phyloP scores from a whole-genome alignment of 2,797 vertebrate genomes.

The Telmatherina bonti region DNA sequence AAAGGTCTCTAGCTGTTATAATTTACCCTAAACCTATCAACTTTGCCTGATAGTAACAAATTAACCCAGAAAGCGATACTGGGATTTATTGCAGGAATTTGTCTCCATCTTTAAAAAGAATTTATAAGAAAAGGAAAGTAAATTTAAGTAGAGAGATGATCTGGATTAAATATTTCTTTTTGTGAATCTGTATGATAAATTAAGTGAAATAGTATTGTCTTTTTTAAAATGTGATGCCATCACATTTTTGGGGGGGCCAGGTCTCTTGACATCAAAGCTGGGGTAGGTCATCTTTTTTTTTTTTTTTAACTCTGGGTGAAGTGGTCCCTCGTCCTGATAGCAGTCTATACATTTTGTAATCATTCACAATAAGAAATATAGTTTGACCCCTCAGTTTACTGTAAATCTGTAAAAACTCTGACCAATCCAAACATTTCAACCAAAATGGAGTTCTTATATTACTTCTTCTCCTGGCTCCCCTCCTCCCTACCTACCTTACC shows the following conservation, averaged over 20 bases:
- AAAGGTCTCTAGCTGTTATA: background rate
- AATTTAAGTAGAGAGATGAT: background rate
- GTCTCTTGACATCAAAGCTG: background rate
- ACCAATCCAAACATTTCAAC: too few relatives aligned
- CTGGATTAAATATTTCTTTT: background rate
- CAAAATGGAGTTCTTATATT: too few relatives aligned
- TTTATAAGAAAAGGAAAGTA: background rate
- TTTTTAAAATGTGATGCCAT: conserved; percentile 2
- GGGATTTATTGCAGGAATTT: background rate
- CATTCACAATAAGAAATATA: too few relatives aligned
- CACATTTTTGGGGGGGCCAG: background rate
- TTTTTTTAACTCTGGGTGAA: too few relatives aligned
- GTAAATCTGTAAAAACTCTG: too few relatives aligned
- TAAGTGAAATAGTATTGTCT: background rate
- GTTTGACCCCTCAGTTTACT: too few relatives aligned
- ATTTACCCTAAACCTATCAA: background rate
- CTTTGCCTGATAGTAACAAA: background rate
- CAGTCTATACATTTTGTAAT: too few relatives aligned
- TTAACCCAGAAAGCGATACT: background rate
- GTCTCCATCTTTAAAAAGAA: background rate
- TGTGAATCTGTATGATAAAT: background rate
- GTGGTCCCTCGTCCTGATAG: too few relatives aligned
- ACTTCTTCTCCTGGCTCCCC: too few relatives aligned
- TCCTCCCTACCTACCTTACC: too few relatives aligned
- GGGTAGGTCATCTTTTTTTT: too few relatives aligned